Percentiles rank a stretch among this genome's conserved stretches.
These are phyloP conservation scores for Machimus rusticus DNA, from an alignment of 2,888 invertebrate genomes.

Conservation along the genomic window DNA sequence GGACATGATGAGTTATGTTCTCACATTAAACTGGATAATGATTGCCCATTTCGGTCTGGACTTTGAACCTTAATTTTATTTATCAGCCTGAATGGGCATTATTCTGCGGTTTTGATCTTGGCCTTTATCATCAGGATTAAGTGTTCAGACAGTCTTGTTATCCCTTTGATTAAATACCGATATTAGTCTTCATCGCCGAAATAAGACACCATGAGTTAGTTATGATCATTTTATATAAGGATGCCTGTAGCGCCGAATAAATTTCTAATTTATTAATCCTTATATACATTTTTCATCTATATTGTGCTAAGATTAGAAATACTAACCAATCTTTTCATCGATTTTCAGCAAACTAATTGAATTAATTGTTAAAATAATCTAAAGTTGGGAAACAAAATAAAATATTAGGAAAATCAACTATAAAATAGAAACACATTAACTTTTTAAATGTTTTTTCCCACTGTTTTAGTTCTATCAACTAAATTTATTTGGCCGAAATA, in stretches of 20 bases:
- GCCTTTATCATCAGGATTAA: conserved; percentile 29
- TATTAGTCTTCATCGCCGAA: background rate
- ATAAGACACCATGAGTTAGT: background rate
- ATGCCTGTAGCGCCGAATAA: background rate
- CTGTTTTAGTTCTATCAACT: too few species aligned
- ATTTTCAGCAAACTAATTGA: too few species aligned
- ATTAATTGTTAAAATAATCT: too few species aligned
- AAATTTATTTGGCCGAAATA: too few species aligned
- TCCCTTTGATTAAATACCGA: conserved; percentile 12
- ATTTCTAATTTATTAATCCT: background rate
- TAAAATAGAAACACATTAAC: too few species aligned
- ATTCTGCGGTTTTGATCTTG: conserved; percentile 28
- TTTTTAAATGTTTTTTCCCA: too few species aligned
- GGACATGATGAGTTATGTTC: conserved; percentile 44
- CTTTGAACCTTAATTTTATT: conserved; percentile 39
- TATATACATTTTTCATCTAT: background rate
- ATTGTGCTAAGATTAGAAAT: too few species aligned
- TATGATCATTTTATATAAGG: background rate
- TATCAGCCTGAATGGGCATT: conserved; percentile 23
- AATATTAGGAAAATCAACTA: too few species aligned
- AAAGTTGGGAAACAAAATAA: too few species aligned
- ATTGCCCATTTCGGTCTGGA: conserved; percentile 44
- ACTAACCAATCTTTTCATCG: too few species aligned
- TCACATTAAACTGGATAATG: conserved; percentile 47
- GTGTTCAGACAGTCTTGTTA: background rate